Evolutionary conservation across 2,113 vertebrate species (phyloP).

Genomic region (Phylloscopus trochiloides): DNA sequence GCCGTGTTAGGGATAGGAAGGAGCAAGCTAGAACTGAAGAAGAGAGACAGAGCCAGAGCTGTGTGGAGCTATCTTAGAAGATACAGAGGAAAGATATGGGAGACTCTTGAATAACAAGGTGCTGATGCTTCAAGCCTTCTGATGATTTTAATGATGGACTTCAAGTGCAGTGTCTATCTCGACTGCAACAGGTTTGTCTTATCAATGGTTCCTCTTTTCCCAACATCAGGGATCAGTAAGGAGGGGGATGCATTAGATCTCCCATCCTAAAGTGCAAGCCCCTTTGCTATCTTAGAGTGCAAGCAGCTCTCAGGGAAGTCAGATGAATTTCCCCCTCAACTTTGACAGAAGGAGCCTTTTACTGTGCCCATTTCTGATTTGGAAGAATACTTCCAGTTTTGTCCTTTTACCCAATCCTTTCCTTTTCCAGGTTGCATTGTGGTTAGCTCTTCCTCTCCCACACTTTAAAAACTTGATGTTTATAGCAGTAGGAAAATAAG

Average conservation of each 20-base stretch:
- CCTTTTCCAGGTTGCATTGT: neutral
- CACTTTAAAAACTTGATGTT: neutral
- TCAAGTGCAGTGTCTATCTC: too few species aligned
- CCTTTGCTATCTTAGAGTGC: neutral
- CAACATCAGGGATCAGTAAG: neutral
- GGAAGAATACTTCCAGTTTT: neutral
- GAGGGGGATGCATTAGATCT: neutral
- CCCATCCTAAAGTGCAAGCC: neutral
- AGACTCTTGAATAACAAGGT: too few species aligned
- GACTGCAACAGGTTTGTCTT: too few species aligned
- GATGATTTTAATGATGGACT: too few species aligned
- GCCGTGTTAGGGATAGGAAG: too few species aligned
- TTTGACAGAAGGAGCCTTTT: neutral
- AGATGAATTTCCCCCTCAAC: neutral
- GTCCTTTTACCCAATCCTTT: neutral
- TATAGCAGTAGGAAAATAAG: neutral
- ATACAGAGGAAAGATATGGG: too few species aligned
- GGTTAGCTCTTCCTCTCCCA: neutral
- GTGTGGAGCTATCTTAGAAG: too few species aligned
- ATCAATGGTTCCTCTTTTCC: neutral
- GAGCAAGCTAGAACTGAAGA: too few species aligned
- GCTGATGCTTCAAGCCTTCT: too few species aligned
- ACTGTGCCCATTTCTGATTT: neutral
- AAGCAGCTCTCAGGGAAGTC: neutral
- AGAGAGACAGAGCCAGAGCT: too few species aligned